Percentiles rank a stretch among this genome's conserved stretches.
phyloP scores from a whole-genome alignment of 2,797 vertebrate species.

The Poeciliopsis turneri region DNA sequence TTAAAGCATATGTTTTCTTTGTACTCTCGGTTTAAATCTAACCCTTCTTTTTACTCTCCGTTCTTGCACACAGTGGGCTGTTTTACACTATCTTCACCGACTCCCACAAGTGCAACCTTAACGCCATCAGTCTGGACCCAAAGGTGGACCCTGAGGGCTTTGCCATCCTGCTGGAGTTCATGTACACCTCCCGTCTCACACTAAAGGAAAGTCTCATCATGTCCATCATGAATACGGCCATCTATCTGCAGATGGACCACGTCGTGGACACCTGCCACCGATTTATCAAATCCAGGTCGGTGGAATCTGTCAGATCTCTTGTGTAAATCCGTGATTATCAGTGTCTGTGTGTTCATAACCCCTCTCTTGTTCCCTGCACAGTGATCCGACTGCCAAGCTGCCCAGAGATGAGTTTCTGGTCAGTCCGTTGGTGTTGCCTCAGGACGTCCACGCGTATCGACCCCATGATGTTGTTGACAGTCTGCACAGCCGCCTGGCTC shows the following conservation, averaged over 20 bases:
- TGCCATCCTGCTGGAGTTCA: slow-evolving; percentile 95
- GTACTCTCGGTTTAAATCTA: not conserved
- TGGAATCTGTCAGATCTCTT: not conserved
- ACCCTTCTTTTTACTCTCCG: not conserved
- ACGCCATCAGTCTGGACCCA: slow-evolving; percentile 92
- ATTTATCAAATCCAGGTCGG: slow-evolving; percentile 96
- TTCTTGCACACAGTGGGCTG: slow-evolving; percentile 84
- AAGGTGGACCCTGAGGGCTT: slow-evolving; percentile 98
- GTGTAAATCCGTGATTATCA: not conserved
- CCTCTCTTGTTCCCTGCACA: slow-evolving; percentile 58
- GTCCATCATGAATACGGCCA: slow-evolving; percentile 95
- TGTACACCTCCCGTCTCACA: slow-evolving; percentile 97
- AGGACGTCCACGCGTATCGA: slow-evolving; percentile 90
- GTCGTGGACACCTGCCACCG: slow-evolving; percentile 97
- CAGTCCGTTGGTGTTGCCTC: slow-evolving; percentile 88
- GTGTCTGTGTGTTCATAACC: not conserved
- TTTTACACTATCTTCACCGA: slow-evolving; percentile 99
- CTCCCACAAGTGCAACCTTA: slow-evolving; percentile 97
- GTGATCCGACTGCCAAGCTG: slow-evolving; percentile 89
- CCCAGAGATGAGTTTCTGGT: slow-evolving; percentile 92
- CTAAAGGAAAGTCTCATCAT: slow-evolving; percentile 94
- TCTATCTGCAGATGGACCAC: slow-evolving; percentile 99
- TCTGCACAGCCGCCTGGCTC: slow-evolving; percentile 73
- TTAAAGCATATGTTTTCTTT: not conserved
- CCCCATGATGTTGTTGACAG: slow-evolving; percentile 90